Conservation (phyloP, 1,140 invertebrate species). For the Trichonephila clavipes region DNA sequence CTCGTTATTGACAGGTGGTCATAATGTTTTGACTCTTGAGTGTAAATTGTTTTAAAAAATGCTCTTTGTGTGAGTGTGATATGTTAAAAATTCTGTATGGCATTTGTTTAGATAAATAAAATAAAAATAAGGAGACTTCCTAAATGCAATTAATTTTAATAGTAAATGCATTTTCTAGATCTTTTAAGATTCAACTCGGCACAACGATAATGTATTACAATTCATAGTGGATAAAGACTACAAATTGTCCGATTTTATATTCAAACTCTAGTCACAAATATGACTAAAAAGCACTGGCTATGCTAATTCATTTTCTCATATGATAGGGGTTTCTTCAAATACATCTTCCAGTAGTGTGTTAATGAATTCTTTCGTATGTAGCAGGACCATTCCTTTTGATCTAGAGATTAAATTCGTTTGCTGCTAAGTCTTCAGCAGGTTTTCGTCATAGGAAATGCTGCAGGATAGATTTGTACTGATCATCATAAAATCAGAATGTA, state of each 20-base stretch:
- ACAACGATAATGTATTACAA: slow-evolving; percentile 1
- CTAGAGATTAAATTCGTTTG: neutral
- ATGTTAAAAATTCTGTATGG: no score
- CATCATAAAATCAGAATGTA: neutral
- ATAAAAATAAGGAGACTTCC: neutral
- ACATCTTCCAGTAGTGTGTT: neutral
- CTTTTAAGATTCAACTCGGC: slow-evolving; percentile 2
- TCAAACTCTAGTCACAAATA: slow-evolving; percentile 11
- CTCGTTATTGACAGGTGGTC: no score
- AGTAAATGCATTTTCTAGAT: slow-evolving; percentile 24
- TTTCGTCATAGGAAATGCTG: neutral
- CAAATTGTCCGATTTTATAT: neutral
- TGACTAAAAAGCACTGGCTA: slow-evolving; percentile 35
- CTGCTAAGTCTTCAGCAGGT: neutral
- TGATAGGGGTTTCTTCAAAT: neutral
- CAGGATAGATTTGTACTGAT: neutral
- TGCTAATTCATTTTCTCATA: neutral
- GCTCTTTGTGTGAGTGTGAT: no score
- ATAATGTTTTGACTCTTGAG: no score
- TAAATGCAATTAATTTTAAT: slow-evolving; percentile 3
- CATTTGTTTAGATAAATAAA: no score
- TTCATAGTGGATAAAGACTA: slow-evolving; percentile 9
- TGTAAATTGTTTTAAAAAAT: no score
- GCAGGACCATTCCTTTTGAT: neutral
- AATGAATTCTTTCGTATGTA: neutral